Evolutionary conservation across 64 coral and sea anemone genomes (phyloP).

Genomic region (Porites australiensis): DNA sequence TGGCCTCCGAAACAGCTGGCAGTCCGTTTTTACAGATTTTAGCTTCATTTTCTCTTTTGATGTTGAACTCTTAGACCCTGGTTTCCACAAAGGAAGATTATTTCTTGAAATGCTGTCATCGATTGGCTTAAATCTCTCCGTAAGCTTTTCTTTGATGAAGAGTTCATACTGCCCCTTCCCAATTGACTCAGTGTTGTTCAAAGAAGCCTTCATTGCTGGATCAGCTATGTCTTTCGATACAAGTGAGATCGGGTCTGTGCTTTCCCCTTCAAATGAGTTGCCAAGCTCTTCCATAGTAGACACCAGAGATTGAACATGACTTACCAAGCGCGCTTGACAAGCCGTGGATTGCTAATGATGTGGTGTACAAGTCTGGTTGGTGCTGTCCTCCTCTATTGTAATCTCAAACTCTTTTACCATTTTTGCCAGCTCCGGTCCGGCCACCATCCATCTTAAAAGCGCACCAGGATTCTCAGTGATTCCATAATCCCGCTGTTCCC

Average conservation of each 20-base stretch:
- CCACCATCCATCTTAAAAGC: conserved; percentile 24
- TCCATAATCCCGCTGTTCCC: conserved; percentile 13
- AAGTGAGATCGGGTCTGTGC: conserved; percentile 13
- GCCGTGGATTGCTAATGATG: neutral
- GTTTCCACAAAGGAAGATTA: conserved; percentile 12
- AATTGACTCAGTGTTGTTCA: conserved; percentile 3
- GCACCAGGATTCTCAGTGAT: neutral
- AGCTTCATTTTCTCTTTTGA: conserved; percentile 37
- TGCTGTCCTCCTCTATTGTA: neutral
- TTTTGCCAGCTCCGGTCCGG: conserved; percentile 19
- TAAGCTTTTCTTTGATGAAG: conserved; percentile 17
- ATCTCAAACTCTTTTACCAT: neutral
- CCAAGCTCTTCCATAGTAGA: conserved; percentile 30
- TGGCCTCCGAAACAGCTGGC: conserved; percentile 18
- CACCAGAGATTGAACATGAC: conserved; percentile 14
- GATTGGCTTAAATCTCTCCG: neutral
- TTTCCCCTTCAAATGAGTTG: conserved; percentile 32
- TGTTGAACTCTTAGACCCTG: neutral
- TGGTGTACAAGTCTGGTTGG: neutral
- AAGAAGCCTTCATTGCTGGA: neutral
- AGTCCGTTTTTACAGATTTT: conserved; percentile 34
- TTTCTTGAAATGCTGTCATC: conserved; percentile 37
- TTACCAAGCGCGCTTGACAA: neutral
- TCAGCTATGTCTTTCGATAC: conserved; percentile 49
- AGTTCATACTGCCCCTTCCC: conserved; percentile 1